A percentile compares a stretch with the other conserved stretches of the same genome.
These are phyloP conservation scores for Prunella himalayana DNA, from an alignment of 2,113 vertebrate species.

Conservation along the genomic window DNA sequence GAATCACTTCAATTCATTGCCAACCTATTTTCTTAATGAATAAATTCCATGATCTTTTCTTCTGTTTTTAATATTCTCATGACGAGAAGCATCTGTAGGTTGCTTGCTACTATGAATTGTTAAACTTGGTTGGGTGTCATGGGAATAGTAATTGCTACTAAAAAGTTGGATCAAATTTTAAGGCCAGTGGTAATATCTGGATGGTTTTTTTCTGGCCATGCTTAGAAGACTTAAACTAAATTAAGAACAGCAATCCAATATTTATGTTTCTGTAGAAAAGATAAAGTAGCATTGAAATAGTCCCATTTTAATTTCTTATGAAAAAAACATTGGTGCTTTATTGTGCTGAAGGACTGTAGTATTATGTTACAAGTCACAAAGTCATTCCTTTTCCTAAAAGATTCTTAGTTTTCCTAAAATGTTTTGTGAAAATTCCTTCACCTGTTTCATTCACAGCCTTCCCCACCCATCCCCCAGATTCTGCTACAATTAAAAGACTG, in stretches of 20 bases:
- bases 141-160: conserved; percentile 60
- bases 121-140: conserved; percentile 15
- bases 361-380: background rate
- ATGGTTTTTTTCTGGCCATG: background rate
- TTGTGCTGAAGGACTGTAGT: background rate
- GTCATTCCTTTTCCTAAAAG: background rate
- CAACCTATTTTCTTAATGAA: conserved; percentile 30
- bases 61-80: conserved; percentile 23
- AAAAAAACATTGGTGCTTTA: background rate
- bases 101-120: conserved; percentile 48
- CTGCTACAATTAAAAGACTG: background rate
- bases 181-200: conserved; percentile 51
- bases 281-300: background rate
- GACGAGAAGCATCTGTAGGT: conserved; percentile 62
- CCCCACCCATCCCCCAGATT: rapidly evolving
- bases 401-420: background rate
- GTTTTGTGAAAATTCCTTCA: background rate
- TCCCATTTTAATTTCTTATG: background rate
- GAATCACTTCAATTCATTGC: background rate
- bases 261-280: background rate
- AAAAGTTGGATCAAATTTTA: conserved; percentile 55
- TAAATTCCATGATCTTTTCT: conserved; percentile 36
- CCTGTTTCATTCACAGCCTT: background rate
- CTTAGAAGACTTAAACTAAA: background rate
- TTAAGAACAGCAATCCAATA: background rate